A percentile compares a stretch with the other conserved stretches of the same genome.
Conservation (phyloP, 2,797 vertebrate genomes). For the Sebastes diaconus region DNA sequence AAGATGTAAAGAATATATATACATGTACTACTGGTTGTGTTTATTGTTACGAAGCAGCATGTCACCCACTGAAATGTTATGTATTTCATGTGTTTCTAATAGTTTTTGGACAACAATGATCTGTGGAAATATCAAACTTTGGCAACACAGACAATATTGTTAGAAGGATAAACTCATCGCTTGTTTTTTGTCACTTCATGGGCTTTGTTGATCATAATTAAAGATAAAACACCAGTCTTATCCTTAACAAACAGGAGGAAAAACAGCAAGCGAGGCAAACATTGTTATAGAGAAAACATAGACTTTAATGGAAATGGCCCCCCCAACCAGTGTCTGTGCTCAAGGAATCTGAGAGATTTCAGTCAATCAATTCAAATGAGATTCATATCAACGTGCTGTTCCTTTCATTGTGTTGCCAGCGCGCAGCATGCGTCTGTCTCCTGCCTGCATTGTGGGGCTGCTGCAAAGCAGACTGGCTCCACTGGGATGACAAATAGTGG, state of each 20-base stretch:
- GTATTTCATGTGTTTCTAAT: background rate
- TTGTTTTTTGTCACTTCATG: background rate
- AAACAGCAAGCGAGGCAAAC: background rate
- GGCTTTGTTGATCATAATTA: background rate
- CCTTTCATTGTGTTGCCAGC: slow-evolving; percentile 31
- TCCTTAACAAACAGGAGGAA: background rate
- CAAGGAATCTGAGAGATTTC: slow-evolving; percentile 16
- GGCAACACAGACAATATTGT: background rate
- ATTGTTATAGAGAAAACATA: background rate
- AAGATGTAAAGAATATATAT: background rate
- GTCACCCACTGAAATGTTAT: background rate
- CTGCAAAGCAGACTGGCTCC: slow-evolving; percentile 22
- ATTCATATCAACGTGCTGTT: slow-evolving; percentile 32
- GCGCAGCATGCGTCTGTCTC: slow-evolving; percentile 23
- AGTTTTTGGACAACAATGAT: background rate
- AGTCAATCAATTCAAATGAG: slow-evolving; percentile 47
- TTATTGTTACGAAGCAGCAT: background rate
- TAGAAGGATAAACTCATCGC: background rate
- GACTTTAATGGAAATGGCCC: slow-evolving; percentile 1
- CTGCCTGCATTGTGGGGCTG: background rate
- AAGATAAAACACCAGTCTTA: background rate
- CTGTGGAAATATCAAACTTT: background rate
- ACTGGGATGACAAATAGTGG: background rate
- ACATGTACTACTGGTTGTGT: background rate
- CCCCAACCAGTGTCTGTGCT: background rate